A percentile compares a stretch with the other conserved stretches of the same genome.
Evolutionary conservation across 2,888 invertebrate species (phyloP).

Genomic region (Crocallis elinguaria): DNA sequence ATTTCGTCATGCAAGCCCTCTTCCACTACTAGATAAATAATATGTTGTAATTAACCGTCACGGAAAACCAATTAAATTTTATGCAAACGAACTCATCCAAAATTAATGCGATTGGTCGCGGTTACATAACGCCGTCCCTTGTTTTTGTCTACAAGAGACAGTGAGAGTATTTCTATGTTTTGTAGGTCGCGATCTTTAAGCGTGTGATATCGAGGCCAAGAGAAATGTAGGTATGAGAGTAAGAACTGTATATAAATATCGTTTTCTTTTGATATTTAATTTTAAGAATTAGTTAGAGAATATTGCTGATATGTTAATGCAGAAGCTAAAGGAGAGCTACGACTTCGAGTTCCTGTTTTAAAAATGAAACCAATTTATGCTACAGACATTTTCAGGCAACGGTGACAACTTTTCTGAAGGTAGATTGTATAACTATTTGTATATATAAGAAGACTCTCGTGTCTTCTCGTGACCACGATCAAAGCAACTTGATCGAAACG

Average conservation of each 20-base stretch:
- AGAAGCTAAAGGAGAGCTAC: too few species aligned
- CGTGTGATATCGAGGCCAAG: conserved; percentile 59
- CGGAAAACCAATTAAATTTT: conserved; percentile 20
- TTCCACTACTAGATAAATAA: neutral
- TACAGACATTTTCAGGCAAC: too few species aligned
- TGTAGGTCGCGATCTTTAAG: conserved; percentile 68
- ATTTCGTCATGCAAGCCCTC: neutral
- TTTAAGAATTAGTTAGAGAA: too few species aligned
- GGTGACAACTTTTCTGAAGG: too few species aligned
- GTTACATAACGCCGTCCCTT: conserved; percentile 45
- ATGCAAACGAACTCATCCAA: conserved; percentile 20
- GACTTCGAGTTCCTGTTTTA: too few species aligned
- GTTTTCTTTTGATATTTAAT: too few species aligned
- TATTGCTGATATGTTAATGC: too few species aligned
- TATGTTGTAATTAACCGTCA: conserved; percentile 12
- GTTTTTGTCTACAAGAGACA: conserved; percentile 49
- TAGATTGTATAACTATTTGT: too few species aligned
- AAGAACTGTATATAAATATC: neutral
- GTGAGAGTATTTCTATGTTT: conserved; percentile 71
- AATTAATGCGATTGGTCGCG: conserved; percentile 33
- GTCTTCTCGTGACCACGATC: too few species aligned
- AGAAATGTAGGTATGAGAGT: conserved; percentile 52
- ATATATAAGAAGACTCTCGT: too few species aligned
- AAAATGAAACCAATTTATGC: too few species aligned
- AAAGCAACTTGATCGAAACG: too few species aligned